Conservation (phyloP, 35 echinoderm and acorn worm species). For the Amphiura filiformis region DNA sequence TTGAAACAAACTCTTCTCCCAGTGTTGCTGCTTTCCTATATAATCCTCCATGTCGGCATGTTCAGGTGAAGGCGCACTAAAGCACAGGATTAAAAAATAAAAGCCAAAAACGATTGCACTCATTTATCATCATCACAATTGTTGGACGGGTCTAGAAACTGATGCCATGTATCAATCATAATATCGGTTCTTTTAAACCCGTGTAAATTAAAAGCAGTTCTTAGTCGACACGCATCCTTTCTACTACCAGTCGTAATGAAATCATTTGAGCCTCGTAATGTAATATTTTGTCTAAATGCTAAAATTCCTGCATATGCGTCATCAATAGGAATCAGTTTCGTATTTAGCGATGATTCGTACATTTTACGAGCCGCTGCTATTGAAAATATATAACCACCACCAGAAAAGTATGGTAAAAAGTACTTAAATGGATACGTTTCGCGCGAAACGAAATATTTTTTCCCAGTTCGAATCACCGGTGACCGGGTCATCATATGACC, state of each 20-base stretch:
- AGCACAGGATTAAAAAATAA: too few relatives aligned
- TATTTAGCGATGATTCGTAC: slow-evolving; percentile 52
- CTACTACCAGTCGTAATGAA: slow-evolving; percentile 75
- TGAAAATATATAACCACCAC: slow-evolving; percentile 91
- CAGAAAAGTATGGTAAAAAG: slow-evolving; percentile 86
- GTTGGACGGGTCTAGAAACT: slow-evolving; percentile 33
- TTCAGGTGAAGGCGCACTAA: too few relatives aligned
- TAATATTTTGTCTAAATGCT: slow-evolving; percentile 39
- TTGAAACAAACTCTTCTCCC: too few relatives aligned
- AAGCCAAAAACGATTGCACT: too few relatives aligned
- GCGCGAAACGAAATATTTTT: slow-evolving; percentile 67
- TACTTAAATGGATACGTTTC: slow-evolving; percentile 79
- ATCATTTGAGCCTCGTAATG: slow-evolving; percentile 28
- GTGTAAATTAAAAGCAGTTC: slow-evolving; percentile 76
- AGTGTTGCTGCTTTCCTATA: too few relatives aligned
- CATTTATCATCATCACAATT: slow-evolving; percentile 9
- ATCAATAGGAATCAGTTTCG: slow-evolving; percentile 88
- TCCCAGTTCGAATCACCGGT: slow-evolving; percentile 54
- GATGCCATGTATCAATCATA: slow-evolving; percentile 62
- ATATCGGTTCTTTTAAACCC: slow-evolving; percentile 71
- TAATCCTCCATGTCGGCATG: too few relatives aligned
- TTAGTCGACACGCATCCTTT: slow-evolving; percentile 70
- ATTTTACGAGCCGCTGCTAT: slow-evolving; percentile 33
- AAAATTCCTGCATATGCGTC: slow-evolving; percentile 90
- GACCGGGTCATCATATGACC: slow-evolving; percentile 74